Percentiles rank a stretch among this genome's conserved stretches.
Evolutionary conservation across 1,140 invertebrate species (phyloP).

Genomic region (Drosophila fuyamai): DNA sequence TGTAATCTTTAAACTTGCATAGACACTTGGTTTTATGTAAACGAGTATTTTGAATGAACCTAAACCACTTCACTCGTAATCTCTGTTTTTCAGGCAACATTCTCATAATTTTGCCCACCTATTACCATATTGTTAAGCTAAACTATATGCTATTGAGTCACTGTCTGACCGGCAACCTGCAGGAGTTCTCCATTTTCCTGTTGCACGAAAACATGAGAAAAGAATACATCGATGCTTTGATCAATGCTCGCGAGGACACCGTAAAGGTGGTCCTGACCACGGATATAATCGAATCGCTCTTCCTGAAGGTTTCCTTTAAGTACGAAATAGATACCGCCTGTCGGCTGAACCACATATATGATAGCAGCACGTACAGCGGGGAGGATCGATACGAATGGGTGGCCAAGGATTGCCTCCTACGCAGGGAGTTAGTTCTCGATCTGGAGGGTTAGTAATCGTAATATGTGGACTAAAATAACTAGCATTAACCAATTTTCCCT

Average conservation of each 20-base stretch:
- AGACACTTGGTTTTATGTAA: no score
- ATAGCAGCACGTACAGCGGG: constrained; percentile 22
- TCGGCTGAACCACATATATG: constrained; percentile 28
- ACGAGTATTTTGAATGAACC: no score
- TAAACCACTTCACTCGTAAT: not conserved
- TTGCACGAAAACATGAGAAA: constrained; percentile 53
- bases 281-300: constrained; percentile 60
- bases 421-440: constrained; percentile 39
- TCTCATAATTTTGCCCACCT: constrained; percentile 69
- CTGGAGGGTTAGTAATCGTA: constrained; percentile 19
- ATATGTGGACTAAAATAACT: not conserved
- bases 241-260: constrained; percentile 12
- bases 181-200: constrained; percentile 48
- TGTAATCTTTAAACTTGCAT: no score
- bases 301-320: constrained; percentile 46
- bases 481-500: not conserved
- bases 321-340: constrained; percentile 73
- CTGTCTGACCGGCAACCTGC: constrained; percentile 60
- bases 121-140: constrained; percentile 70
- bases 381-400: constrained; percentile 66
- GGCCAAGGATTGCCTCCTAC: constrained; percentile 49
- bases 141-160: constrained; percentile 70
- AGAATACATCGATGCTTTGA: constrained; percentile 43
- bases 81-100: constrained; percentile 63
- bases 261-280: constrained; percentile 68